phyloP scores from a whole-genome alignment of 2,797 vertebrate genomes.

The Gymnopithys bicolor region DNA sequence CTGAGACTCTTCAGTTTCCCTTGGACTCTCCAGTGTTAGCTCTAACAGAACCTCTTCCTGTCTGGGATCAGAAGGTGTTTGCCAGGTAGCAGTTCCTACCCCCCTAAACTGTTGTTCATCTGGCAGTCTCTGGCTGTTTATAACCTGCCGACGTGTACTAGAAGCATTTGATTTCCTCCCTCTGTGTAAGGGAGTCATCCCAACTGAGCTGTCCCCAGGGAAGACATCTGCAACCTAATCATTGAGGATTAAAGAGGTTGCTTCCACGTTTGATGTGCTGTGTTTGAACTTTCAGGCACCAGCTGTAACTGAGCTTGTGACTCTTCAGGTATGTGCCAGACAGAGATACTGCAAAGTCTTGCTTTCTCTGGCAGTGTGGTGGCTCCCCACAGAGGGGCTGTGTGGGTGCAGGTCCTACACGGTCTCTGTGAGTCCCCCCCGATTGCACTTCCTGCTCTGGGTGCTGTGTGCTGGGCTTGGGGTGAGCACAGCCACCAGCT shows the following conservation, averaged over 20 bases:
- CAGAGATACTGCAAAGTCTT: neutral
- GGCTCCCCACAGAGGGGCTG: neutral
- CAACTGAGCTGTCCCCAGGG: neutral
- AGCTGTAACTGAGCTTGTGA: neutral
- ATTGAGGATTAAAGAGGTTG: neutral
- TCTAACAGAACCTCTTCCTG: neutral
- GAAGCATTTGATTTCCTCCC: neutral
- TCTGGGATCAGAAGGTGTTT: neutral
- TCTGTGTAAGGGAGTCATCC: neutral
- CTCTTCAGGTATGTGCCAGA: neutral
- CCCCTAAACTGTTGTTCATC: neutral
- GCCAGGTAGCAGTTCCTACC: neutral
- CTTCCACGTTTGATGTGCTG: neutral
- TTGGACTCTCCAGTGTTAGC: neutral
- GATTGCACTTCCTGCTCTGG: neutral
- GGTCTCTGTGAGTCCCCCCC: too few relatives aligned
- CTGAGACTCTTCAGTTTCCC: neutral
- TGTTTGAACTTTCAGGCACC: neutral
- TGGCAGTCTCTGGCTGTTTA: neutral
- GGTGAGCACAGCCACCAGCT: neutral
- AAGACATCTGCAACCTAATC: neutral
- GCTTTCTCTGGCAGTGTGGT: neutral
- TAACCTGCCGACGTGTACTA: neutral
- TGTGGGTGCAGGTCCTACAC: neutral
- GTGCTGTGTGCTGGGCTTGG: neutral